A percentile compares a stretch with the other conserved stretches of the same genome.
Evolutionary conservation across 1,140 invertebrate species (phyloP).

Genomic region (Paraescarpia echinospica): DNA sequence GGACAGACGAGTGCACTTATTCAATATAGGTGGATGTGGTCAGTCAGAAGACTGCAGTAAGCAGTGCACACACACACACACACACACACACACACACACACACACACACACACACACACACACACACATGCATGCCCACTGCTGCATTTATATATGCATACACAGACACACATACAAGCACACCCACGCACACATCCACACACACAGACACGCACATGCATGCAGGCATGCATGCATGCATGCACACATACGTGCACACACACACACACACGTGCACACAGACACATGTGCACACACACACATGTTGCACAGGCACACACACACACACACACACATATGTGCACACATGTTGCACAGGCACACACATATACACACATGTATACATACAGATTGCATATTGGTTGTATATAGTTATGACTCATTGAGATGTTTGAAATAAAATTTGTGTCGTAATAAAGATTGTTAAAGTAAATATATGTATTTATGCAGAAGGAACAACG

Average conservation of each 20-base stretch:
- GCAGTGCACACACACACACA: neutral
- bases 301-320: no score
- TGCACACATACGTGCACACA: neutral
- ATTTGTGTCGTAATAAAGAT: no score
- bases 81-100: neutral
- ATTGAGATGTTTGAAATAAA: neutral
- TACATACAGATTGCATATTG: neutral
- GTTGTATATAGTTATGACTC: neutral
- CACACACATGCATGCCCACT: neutral
- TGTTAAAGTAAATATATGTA: no score
- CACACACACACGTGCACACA: conserved; percentile 3
- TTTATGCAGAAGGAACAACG: no score
- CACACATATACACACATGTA: neutral
- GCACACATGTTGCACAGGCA: no score
- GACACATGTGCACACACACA: neutral
- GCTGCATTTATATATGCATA: neutral
- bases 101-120: neutral
- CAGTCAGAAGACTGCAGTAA: no score
- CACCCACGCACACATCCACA: neutral
- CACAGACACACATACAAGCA: neutral
- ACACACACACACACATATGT: no score
- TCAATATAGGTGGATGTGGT: no score
- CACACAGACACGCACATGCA: neutral
- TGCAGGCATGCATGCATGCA: neutral
- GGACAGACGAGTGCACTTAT: no score